These are phyloP conservation scores for Acanthosepion lycidas DNA, from an alignment of 2,888 invertebrate genomes.

Conservation along the genomic window DNA sequence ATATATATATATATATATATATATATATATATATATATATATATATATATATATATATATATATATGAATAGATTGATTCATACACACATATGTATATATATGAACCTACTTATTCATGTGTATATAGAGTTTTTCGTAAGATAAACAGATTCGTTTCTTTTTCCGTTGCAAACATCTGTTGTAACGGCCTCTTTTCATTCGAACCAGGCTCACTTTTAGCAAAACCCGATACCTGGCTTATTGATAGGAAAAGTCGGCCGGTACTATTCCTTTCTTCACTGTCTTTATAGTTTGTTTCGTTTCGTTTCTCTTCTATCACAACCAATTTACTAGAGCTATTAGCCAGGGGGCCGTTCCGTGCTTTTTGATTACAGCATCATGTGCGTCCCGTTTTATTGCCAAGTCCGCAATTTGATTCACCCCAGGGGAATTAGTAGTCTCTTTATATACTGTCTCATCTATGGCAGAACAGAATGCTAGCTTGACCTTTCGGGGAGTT, in stretches of 20 bases:
- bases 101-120: no score
- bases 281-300: background rate
- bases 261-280: background rate
- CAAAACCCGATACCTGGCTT: background rate
- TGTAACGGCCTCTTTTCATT: background rate
- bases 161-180: constrained; percentile 5
- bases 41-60: background rate
- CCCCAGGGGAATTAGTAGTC: constrained; percentile 46
- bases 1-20: background rate
- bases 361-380: constrained; percentile 45
- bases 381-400: constrained; percentile 47
- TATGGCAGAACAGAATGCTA: constrained; percentile 46
- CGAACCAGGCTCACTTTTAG: background rate
- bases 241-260: background rate
- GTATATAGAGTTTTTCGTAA: no score
- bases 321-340: constrained; percentile 42
- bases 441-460: constrained; percentile 47
- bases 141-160: background rate
- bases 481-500: constrained; percentile 44
- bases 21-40: background rate
- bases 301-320: background rate
- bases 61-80: background rate
- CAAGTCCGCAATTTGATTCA: constrained; percentile 46
- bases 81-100: background rate
- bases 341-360: constrained; percentile 41